Base-by-base conservation (phyloP, 2,888 invertebrate genomes). In the Netelia melanura region DNA sequence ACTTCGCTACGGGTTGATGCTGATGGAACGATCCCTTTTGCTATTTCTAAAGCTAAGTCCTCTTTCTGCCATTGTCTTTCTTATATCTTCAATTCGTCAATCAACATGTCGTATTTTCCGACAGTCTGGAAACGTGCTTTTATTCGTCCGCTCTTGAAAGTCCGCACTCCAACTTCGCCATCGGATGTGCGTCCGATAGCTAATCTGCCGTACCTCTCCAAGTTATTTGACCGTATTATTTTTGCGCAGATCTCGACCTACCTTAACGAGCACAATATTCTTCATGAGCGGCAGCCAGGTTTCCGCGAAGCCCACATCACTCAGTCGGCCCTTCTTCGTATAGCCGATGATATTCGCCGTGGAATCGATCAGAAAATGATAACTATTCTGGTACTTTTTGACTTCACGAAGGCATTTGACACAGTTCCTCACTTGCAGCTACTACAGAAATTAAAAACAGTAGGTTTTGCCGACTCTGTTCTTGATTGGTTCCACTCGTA, bases 351-450 rank as follows among this genome's bases (percentile, higher is more conserved):
- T 3, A 30, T 80, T 5, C 9, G 25, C 1, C 48, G 74, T 6
- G 80, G 81, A 17, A 61, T 76, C 1, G 81, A 81, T 48, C 6
- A 68, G 0, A 43, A 48, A 9, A 21, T 17, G 21, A 9, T 81
- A 0, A 84, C 84, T 3, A 44, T 76, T 0, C n/a, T 67, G 1
- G 48, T 83, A 1, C 54, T 85, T 23, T 81, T 81, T 2, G 76
- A 86, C 21, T 74, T 83, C 17, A 67, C 61, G 25, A 83, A 83
- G 52, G 83, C 79, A 0, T 79, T 83, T 23, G 78, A 83, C 43
- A 77, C 74, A 1, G 67, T 83, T 1, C 5, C 43, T 11, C 67
- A 72, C 48, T 8, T 17, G 8, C 30, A 17, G 0, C 21, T 83
- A 3, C 56, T 75, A 0, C 5, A 17, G 8, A 75, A 81, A 23